A percentile compares a stretch with the other conserved stretches of the same genome.
phyloP scores from a whole-genome alignment of 2,797 vertebrate species.

The Anolis apletophallus region DNA sequence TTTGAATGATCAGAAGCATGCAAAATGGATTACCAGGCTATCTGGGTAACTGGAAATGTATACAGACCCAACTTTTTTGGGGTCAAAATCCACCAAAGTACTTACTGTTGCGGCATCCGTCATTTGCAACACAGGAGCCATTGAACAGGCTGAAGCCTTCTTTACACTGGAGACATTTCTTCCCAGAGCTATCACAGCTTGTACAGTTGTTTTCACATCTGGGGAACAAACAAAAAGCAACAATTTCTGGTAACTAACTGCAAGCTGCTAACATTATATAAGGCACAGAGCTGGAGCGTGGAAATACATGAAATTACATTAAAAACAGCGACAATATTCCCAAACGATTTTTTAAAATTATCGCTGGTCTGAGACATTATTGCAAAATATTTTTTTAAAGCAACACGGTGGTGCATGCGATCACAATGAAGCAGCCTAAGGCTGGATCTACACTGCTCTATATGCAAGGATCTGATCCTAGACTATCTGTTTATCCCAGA shows the following conservation, averaged over 20 bases:
- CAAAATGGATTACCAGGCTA: background rate
- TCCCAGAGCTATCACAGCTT: conserved; percentile 83
- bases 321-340: no score
- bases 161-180: conserved; percentile 84
- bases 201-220: conserved; percentile 90
- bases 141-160: conserved; percentile 85
- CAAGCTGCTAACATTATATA: background rate
- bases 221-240: conserved; percentile 41
- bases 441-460: no score
- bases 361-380: no score
- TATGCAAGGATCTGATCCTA: no score
- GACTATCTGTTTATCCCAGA: no score
- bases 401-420: no score
- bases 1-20: background rate
- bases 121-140: conserved; percentile 84
- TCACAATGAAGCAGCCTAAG: no score
- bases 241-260: background rate
- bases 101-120: conserved; percentile 90
- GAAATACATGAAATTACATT: no score
- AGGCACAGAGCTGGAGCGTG: background rate
- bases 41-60: no score
- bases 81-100: background rate
- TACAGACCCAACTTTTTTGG: background rate
- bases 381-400: no score
- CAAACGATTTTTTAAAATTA: no score